Evolutionary conservation across 2,888 invertebrate species (phyloP), one percentile per base, ranked within the genome.

Genomic region (Thymelicus sylvestris): DNA sequence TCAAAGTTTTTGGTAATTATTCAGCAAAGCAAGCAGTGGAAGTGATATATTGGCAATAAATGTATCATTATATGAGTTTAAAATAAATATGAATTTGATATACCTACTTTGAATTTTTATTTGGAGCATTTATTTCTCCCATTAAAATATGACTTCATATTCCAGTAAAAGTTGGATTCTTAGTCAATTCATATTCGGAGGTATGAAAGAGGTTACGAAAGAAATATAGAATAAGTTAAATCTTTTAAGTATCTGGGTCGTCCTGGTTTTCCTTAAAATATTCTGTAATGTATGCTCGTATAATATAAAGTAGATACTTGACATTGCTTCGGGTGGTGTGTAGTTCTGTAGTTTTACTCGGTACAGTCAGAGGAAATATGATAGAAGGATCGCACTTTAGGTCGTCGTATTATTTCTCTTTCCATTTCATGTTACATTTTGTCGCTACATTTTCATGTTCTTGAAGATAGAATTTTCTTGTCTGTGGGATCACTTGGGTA

Each of bases 311-410:
- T 19, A n/a, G n/a, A n/a, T n/a, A 8, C 12, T 24, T 10, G 57
- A 66, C 41, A 24, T 2, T 41, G 19, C 12, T 15, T 15, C 12
- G n/a, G 47, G 63, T 57, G 47, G 48, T 63, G 57, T 57, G 68
- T 69, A 19, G 4, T 41, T 44, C 31, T 57, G 55, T 69, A 68
- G 68, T 68, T 68, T 63, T 57, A 48, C 76, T 72, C 74, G 74
- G 74, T 74, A 74, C 67, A 67, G 73, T 63, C 57, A 72, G 70
- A 77, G 77, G 81, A 78, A 82, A 83, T 80, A 82, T 79, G 80
- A 83, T 80, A 77, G 75, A 76, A 73, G 73, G 74, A 76, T 73
- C 74, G 76, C 79, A 80, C 78, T 80, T 78, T 41, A 75, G 73
- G 72, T 68, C 68, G 71, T 69, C 70, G 60, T 76, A 75, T 76